phyloP scores from a whole-genome alignment of 2,113 vertebrate species.

The Lophius piscatorius region DNA sequence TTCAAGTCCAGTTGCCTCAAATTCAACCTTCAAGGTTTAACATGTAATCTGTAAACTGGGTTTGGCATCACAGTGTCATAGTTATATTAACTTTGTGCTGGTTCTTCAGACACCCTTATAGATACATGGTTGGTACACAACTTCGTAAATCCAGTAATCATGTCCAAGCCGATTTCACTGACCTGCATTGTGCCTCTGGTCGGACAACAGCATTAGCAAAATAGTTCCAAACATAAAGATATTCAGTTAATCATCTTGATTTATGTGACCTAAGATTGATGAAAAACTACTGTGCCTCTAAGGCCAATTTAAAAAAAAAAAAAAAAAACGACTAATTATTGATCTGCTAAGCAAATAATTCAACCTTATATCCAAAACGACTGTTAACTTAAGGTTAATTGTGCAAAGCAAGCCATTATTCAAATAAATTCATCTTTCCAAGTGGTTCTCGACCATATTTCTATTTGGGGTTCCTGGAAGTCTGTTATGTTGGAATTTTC shows the following conservation, averaged over 20 bases:
- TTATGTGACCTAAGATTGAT: not conserved
- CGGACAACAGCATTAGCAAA: not conserved
- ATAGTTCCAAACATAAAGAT: not conserved
- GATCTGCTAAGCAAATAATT: slow-evolving; percentile 3
- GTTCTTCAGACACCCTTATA: too few species aligned
- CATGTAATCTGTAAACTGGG: too few species aligned
- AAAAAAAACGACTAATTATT: too few species aligned
- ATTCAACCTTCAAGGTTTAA: too few species aligned
- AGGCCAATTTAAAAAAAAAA: not conserved
- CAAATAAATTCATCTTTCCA: slow-evolving; percentile 2
- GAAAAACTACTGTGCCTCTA: not conserved
- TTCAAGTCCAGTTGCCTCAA: too few species aligned
- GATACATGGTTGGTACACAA: too few species aligned
- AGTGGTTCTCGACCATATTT: slow-evolving; percentile 14
- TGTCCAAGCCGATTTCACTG: too few species aligned
- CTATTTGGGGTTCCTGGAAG: slow-evolving; percentile 11
- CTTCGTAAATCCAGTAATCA: too few species aligned
- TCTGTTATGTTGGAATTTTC: slow-evolving; percentile 43
- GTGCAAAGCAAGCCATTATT: slow-evolving; percentile 23
- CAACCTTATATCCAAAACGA: too few species aligned
- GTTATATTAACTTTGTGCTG: too few species aligned
- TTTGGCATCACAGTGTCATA: too few species aligned
- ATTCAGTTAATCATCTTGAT: not conserved
- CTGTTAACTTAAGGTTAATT: not conserved
- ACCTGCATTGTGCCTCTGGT: not conserved